Conservation (phyloP, 2,888 invertebrate genomes). For the Brassicogethes aeneus region DNA sequence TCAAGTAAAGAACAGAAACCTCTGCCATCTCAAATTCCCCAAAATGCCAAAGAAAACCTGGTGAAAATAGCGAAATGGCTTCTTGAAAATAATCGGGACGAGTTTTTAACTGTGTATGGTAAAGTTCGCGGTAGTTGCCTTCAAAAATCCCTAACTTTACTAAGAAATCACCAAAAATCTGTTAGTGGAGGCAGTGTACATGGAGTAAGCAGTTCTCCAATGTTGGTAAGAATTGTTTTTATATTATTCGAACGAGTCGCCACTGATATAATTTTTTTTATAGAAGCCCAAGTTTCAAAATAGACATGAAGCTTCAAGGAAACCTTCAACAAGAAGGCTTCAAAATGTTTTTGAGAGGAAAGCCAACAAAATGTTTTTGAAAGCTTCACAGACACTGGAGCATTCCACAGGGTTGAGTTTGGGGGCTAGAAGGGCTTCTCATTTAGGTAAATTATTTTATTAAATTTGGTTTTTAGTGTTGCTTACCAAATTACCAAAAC, state of each 20-base stretch:
- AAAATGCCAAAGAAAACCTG: conserved; percentile 60
- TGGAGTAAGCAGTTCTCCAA: conserved; percentile 45
- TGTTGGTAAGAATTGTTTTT: conserved; percentile 48
- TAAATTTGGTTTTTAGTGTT: too few relatives aligned
- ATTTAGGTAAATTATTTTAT: conserved; percentile 39
- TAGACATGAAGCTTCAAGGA: conserved; percentile 67
- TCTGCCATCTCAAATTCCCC: conserved; percentile 59
- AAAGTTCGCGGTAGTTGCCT: conserved; percentile 69
- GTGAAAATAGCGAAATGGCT: conserved; percentile 81
- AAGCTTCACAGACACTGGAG: conserved; percentile 74
- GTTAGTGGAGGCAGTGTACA: conserved; percentile 70
- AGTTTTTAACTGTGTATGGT: conserved; percentile 68
- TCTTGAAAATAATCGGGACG: conserved; percentile 62
- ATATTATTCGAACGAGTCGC: too few relatives aligned
- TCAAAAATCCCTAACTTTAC: conserved; percentile 61
- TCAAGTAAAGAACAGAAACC: conserved; percentile 28
- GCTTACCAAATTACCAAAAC: too few relatives aligned
- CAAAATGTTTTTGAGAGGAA: conserved; percentile 77
- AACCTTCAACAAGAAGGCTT: conserved; percentile 70
- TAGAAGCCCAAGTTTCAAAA: conserved; percentile 62
- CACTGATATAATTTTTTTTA: conserved; percentile 16
- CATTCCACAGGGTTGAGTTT: conserved; percentile 74
- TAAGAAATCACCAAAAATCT: conserved; percentile 72
- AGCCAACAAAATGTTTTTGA: conserved; percentile 74
- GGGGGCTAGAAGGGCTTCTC: conserved; percentile 52